Base-by-base conservation (phyloP, 2,113 vertebrate species). In the Platysteira castanea region DNA sequence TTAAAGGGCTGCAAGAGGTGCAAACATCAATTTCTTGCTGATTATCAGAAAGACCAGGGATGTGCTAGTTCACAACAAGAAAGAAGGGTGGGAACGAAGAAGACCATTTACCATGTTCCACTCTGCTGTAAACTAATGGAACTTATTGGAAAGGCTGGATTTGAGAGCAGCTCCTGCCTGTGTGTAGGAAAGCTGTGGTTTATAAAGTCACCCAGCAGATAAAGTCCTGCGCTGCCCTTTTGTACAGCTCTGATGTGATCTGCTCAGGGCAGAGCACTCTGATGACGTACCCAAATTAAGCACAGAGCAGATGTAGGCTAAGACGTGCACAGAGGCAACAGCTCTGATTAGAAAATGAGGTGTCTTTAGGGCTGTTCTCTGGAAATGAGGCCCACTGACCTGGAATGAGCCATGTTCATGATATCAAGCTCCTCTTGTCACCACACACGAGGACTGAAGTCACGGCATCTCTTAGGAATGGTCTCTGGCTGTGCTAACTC, bases 401-500 rank as follows among this genome's bases (percentile, higher is more conserved):
- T 94, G 75, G 83, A 90, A 77, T 53, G 81, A 79, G 74, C 57
- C 31, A 1, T 50, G 59, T 54, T 68, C 31, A 12, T 47, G 4
- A 31, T 15, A 88, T 44, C 70, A 53, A 80, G 24, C 80, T 86
- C 79, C 63, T 86, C 42, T 50, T 28, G 50, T 80, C 89, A 61
- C 79, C 59, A 31, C 47, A 61, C 68, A 50, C 5, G 9, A 6
- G 0, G 5, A 28, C 33, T 18, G 85, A 79, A 85, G 46, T 49
- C 67, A 60, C 0, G 0, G 15, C 76, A 42, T 14, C 54, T 19
- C 75, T 67, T 84, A 83, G 83, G 91, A 92, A 96, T 63, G 44
- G 86, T 93, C 93, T 42, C 64, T 74, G 68, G 71, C 90, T 92
- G 42, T 22, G 6, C 80, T 90, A 67, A 16, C 76, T 95, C 83